A percentile compares a stretch with the other conserved stretches of the same genome.
Evolutionary conservation across 2,113 vertebrate species (phyloP).

Genomic region (Ptychochromis oligacanthus): DNA sequence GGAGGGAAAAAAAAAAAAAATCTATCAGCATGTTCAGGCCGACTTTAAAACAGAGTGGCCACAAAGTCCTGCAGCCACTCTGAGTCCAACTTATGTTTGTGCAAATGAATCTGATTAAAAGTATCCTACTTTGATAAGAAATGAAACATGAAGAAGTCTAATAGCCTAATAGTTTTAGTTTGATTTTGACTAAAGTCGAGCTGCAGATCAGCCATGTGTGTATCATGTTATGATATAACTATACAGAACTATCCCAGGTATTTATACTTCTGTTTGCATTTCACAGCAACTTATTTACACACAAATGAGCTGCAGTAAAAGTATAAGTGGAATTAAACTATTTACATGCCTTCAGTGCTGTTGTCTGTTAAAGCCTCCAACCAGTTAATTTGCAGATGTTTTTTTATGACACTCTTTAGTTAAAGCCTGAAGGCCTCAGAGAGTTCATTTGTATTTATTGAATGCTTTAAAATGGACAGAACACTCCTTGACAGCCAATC

Average conservation of each 20-base stretch:
- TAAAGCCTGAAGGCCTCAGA: not conserved
- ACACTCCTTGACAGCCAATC: conserved; percentile 15
- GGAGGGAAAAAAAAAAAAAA: no score
- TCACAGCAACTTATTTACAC: not conserved
- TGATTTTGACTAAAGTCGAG: not conserved
- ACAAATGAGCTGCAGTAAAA: not conserved
- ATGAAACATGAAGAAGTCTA: not conserved
- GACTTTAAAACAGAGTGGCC: no score
- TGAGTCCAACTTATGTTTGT: no score
- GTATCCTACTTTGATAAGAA: not conserved
- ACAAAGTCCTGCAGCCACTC: no score
- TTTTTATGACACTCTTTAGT: not conserved
- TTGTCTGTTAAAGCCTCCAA: not conserved
- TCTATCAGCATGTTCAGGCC: no score
- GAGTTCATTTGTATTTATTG: conserved; percentile 23
- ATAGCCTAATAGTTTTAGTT: not conserved
- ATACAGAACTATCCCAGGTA: not conserved
- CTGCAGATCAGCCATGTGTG: not conserved
- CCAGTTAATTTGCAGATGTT: conserved; percentile 8
- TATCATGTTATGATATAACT: not conserved
- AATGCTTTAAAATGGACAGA: conserved; percentile 25
- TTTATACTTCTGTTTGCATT: not conserved
- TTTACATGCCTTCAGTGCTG: not conserved
- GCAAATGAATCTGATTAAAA: no score
- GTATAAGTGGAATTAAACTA: not conserved